A percentile compares a stretch with the other conserved stretches of the same genome.
These are phyloP conservation scores for Carcina quercana DNA, from an alignment of 2,888 invertebrate species.

Conservation along the genomic window DNA sequence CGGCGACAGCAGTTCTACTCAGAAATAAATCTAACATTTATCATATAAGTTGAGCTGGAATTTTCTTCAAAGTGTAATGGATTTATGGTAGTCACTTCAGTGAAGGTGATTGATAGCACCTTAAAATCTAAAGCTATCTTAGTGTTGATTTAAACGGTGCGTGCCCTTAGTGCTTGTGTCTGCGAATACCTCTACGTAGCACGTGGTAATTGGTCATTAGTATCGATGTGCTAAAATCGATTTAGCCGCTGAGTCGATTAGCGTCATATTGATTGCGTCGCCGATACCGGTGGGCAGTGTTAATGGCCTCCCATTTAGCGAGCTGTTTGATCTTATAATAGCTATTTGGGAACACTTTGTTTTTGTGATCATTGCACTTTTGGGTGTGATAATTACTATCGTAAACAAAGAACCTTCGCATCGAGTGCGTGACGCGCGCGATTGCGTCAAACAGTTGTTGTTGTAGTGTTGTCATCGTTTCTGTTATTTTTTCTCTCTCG, in stretches of 20 bases:
- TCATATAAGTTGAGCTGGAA: too few species aligned
- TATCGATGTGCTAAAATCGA: conserved; percentile 60
- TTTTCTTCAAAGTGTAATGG: too few species aligned
- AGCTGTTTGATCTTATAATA: conserved; percentile 53
- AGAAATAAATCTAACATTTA: too few species aligned
- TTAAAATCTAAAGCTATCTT: too few species aligned
- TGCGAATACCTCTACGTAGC: conserved; percentile 33
- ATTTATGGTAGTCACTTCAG: too few species aligned
- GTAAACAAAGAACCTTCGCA: conserved; percentile 35
- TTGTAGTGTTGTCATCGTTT: conserved; percentile 53
- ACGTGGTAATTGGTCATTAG: conserved; percentile 59
- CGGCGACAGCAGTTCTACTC: conserved; percentile 2
- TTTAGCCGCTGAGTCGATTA: conserved; percentile 48
- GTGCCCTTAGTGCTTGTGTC: conserved; percentile 13
- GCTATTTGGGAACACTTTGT: conserved; percentile 53
- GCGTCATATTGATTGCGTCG: conserved; percentile 50
- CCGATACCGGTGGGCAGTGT: conserved; percentile 51
- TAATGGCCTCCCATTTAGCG: conserved; percentile 52
- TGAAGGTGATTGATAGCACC: too few species aligned
- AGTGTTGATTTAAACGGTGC: too few species aligned
- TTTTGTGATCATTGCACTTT: conserved; percentile 56
- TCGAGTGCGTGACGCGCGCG: conserved; percentile 30
- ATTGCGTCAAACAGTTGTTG: conserved; percentile 55
- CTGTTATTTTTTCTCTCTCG: conserved; percentile 40
- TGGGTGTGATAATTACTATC: conserved; percentile 47